Base-by-base conservation (phyloP, 2,113 vertebrate genomes). In the Scatophagus argus region DNA sequence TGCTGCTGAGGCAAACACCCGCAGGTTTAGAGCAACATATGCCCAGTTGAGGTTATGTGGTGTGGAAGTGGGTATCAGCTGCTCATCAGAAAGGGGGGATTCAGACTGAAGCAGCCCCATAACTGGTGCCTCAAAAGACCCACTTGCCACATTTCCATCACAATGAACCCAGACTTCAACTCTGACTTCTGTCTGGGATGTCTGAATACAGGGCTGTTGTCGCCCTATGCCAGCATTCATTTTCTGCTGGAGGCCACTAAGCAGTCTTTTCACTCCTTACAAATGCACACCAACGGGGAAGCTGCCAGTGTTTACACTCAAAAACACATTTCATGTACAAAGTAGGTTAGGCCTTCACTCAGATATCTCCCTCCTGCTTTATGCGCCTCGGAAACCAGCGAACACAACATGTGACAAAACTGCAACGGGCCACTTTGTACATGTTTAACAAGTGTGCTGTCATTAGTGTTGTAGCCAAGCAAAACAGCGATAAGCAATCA, bases 161-260 rank as follows among this genome's bases (percentile, higher is more conserved):
- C 94, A 95, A 95, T 91, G 89, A 85, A 85, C 74, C 92, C 93
- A 95, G 92, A 94, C 92, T 92, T 89, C 74, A 93, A 91, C 93
- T 87, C 85, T 90, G 93, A 94, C 94, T 93, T 89, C 77, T 89
- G 93, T 95, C 94, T 95, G 92, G 91, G 88, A 67, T 34, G 79
- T 74, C 71, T 92, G 90, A 94, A 93, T 89, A 81, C 87, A 61
- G 61, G 84, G 77, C 88, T 89, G 91, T 78, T 79, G 85, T 89
- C 87, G 38, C 85, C 84, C 83, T 78, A 62, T 85, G 88, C 82
- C 85, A 88, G 79, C 81, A 87, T 89, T 89, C 84, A 88, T 63
- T 75, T 83, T 87, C 77, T 71, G 74, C 86, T 82, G 85, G 83
- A 81, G 88, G 83, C 87, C 89, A 87, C 88, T 80, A 72, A 87